Base-by-base conservation (phyloP, 2,888 invertebrate genomes). In the Leucoma salicis region DNA sequence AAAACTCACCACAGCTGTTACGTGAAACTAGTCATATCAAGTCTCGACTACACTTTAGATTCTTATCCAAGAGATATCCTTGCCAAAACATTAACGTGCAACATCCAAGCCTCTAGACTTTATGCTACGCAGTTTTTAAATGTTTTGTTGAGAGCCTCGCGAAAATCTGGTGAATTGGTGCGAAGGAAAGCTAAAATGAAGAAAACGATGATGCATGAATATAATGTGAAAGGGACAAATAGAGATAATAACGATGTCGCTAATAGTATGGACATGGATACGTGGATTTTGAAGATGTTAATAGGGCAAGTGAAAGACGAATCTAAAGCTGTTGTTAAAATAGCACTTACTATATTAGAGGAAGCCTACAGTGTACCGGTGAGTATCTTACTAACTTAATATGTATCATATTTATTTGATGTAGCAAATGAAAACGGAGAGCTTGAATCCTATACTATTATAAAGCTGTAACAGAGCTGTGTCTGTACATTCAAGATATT, bases 81-180 rank as follows among this genome's bases (percentile, higher is more conserved):
- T 47, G 85, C 85, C 42, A 91, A 89, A 62, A 92, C 93, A 5
- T 74, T 93, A 3, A 91, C 86, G 6, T 92, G 92, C 63, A 83
- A 78, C 38, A 90, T 89, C 39, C 91, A 92, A 76, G 87, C 90
- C 12, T 92, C 92, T 4, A 72, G 89, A 53, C 82, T 98, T 28
- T 99, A 99, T 83, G 94, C 97, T 0, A 98, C 98, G 0, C 96
- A 97, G 78, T 96, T 98, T 80, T 90, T 99, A 55, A 93, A 96
- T 50, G 94, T 98, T 7, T 83, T 99, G 56, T 86, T 99, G 39
- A 91, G 98, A 49, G 94, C 95, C 0, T 92, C 93, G 29, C 71
- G 82, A 27, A 88, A 85, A 49, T 87, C 88, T 0, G 69, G 75
- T 1, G 90, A 90, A 35, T 53, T 90, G 21, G 74, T 89, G 0